Conservation (phyloP, 2,113 vertebrate species). For the Leptobrachium ailaonicum region DNA sequence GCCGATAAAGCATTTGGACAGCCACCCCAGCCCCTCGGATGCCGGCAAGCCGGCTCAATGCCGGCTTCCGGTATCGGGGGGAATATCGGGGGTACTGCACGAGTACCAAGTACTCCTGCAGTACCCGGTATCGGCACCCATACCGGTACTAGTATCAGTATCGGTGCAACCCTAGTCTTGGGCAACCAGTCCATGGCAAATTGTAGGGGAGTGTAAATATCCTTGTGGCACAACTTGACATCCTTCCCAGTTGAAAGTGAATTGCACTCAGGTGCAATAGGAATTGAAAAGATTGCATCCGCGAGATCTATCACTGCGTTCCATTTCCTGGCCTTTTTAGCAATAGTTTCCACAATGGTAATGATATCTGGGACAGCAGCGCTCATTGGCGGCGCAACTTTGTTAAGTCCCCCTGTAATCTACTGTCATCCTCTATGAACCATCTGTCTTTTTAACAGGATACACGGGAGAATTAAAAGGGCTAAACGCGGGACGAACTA, state of each 20-base stretch:
- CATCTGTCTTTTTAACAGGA: no score
- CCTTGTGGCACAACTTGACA: neutral
- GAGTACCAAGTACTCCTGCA: no score
- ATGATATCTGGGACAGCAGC: neutral
- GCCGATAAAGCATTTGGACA: no score
- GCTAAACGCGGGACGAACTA: no score
- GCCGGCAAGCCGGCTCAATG: no score
- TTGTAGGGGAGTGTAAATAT: neutral
- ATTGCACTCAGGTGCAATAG: neutral
- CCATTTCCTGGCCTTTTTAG: neutral
- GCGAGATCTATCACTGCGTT: neutral
- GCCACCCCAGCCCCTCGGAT: no score
- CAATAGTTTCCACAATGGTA: neutral
- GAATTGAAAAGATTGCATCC: slow-evolving; percentile 2
- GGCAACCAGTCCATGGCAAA: slow-evolving; percentile 8
- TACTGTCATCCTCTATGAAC: neutral
- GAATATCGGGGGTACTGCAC: no score
- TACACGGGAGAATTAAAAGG: no score
- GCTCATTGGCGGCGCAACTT: neutral
- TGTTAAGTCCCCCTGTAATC: neutral
- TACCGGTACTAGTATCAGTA: no score
- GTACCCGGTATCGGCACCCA: no score
- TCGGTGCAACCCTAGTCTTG: neutral
- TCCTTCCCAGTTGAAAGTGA: neutral
- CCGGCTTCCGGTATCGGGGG: no score